Base-by-base conservation (phyloP, 2,113 vertebrate species). In the Lethenteron camtschaticum region DNA sequence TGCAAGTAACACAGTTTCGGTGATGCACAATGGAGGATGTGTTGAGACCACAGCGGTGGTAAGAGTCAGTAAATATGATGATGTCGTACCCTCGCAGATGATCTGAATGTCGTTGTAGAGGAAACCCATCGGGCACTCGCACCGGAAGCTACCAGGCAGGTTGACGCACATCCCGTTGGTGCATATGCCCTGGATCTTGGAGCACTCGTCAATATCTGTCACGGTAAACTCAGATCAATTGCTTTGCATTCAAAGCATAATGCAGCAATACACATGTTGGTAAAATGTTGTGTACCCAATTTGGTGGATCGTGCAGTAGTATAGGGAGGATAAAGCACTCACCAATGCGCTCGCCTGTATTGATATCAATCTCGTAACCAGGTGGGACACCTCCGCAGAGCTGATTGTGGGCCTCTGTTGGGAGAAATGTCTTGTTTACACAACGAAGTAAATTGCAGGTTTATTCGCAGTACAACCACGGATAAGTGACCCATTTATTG, bases 131-230 rank as follows among this genome's bases (percentile, higher is more conserved):
- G 85, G 87, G 72, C 89, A 95, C 77, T 95, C 86, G 55, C 92
- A 95, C 70, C 84, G 83, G 84, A 95, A 96, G 75, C 87, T 95
- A 60, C 92, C 87, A 0, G 89, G 88, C 75, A 94, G 90, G 80
- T 95, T 92, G 81, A 95, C 84, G 75, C 90, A 95, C 70, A 88
- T 79, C 0, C 90, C 88, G 0, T 82, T 82, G 8, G 85, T 81
- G 68, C 90, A 96, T 78, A 96, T 84, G 0, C 85, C 82, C 0
- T 87, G 85, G 72, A 95, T 95, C 80, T 89, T 87, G 0, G 84
- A 81, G 74, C 89, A 96, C 76, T 95, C 90, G 0, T 91, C 88
- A 0, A 95, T 90, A 77, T 97, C 90, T 95, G 80, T 13, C 20
- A 55, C 16, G 70, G 2, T 41, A 68, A 41, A 41, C 41, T 41